Conservation (phyloP, 2,113 vertebrate genomes). For the Apeltes quadracus region DNA sequence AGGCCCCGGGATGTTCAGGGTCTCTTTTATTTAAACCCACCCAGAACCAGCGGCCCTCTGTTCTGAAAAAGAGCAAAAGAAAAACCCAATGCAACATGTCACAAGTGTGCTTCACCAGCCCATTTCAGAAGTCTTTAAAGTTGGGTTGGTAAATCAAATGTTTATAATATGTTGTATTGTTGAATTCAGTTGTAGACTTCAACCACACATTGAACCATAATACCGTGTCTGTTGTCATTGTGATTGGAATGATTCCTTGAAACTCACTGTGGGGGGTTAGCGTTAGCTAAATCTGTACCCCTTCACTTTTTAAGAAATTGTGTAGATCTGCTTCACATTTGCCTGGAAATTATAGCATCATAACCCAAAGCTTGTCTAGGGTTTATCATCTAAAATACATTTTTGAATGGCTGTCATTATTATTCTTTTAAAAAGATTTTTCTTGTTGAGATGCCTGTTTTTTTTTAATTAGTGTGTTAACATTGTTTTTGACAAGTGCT, state of each 20-base stretch:
- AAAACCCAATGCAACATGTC: slow-evolving; percentile 31
- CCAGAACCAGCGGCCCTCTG: slow-evolving; percentile 93
- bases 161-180: background rate
- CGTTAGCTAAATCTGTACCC: background rate
- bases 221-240: background rate
- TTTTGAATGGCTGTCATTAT: background rate
- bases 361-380: background rate
- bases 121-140: background rate
- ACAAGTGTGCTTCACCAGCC: background rate
- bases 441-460: background rate
- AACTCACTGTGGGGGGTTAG: background rate
- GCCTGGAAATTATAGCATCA: background rate
- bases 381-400: background rate
- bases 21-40: slow-evolving; percentile 94
- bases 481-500: background rate
- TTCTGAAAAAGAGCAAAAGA: slow-evolving; percentile 67
- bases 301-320: background rate
- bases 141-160: background rate
- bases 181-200: background rate
- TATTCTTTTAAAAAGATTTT: no score
- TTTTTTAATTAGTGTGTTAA: background rate
- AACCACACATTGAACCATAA: background rate
- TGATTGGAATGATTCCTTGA: background rate
- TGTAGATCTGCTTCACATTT: no score
- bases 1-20: slow-evolving; percentile 80